phyloP scores from a whole-genome alignment of 2,113 vertebrate genomes.

The Xiphias gladius region DNA sequence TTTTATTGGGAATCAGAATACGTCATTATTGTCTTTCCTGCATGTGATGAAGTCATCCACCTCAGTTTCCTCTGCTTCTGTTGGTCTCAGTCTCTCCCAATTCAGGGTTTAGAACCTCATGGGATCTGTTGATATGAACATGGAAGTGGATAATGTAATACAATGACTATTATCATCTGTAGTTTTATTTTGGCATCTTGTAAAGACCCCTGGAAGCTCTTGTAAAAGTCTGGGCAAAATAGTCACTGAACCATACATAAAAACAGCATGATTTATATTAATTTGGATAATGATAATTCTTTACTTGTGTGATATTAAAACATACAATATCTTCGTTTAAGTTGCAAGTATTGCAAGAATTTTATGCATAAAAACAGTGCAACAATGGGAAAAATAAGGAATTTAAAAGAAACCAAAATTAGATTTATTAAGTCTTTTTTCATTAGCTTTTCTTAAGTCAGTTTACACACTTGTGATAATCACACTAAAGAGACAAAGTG shows the following conservation, averaged over 20 bases:
- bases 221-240: not conserved
- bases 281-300: not conserved
- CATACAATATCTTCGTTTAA: not conserved
- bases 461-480: not conserved
- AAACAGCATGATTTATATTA: not conserved
- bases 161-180: not conserved
- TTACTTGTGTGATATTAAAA: not conserved
- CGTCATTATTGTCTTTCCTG: conserved; percentile 33
- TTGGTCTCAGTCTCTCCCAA: conserved; percentile 39
- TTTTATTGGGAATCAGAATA: conserved; percentile 15
- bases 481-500: no score
- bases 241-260: not conserved
- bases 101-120: not conserved
- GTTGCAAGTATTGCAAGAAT: not conserved
- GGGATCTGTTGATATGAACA: conserved; percentile 14
- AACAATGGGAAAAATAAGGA: not conserved
- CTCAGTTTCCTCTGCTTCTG: conserved; percentile 43
- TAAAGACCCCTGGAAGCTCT: not conserved
- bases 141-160: not conserved
- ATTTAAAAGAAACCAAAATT: not conserved
- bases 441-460: not conserved
- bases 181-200: not conserved
- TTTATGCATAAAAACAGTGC: not conserved
- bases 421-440: not conserved
- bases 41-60: conserved; percentile 51